Evolutionary conservation across 2,888 invertebrate genomes (phyloP).

Genomic region (Phortica okadai): DNA sequence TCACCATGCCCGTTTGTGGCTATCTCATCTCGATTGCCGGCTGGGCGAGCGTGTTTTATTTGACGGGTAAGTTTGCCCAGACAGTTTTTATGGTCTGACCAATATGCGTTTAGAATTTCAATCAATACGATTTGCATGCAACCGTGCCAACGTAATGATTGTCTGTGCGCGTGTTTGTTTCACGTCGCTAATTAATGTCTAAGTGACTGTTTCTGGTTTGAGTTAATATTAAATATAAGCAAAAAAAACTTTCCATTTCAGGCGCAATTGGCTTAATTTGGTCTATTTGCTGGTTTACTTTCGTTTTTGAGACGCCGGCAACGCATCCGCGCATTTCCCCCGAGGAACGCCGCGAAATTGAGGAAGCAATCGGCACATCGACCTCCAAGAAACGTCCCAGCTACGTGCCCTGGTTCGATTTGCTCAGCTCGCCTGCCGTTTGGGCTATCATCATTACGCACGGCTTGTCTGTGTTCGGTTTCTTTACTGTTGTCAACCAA

Average conservation of each 20-base stretch:
- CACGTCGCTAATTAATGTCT: no score
- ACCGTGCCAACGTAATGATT: neutral
- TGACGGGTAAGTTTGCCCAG: slow-evolving; percentile 81
- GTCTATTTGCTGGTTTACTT: slow-evolving; percentile 88
- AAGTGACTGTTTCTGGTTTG: no score
- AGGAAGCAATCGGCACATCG: slow-evolving; percentile 83
- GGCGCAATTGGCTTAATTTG: slow-evolving; percentile 86
- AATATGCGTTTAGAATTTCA: neutral
- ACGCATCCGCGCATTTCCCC: slow-evolving; percentile 88
- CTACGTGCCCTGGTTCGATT: slow-evolving; percentile 85
- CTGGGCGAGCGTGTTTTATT: slow-evolving; percentile 94
- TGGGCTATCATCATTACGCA: slow-evolving; percentile 92
- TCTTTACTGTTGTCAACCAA: slow-evolving; percentile 92
- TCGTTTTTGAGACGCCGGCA: slow-evolving; percentile 88
- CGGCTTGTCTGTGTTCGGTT: slow-evolving; percentile 90
- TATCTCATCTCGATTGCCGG: slow-evolving; percentile 87
- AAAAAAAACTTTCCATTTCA: slow-evolving; percentile 52
- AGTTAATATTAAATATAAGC: no score
- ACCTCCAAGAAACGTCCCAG: slow-evolving; percentile 79
- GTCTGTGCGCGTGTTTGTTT: no score
- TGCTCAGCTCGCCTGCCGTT: slow-evolving; percentile 85
- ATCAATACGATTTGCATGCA: neutral
- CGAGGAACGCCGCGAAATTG: slow-evolving; percentile 84
- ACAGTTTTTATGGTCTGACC: neutral
- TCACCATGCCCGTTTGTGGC: slow-evolving; percentile 92